phyloP scores from a whole-genome alignment of 2,888 invertebrate genomes.

The Xestia ashworthii region DNA sequence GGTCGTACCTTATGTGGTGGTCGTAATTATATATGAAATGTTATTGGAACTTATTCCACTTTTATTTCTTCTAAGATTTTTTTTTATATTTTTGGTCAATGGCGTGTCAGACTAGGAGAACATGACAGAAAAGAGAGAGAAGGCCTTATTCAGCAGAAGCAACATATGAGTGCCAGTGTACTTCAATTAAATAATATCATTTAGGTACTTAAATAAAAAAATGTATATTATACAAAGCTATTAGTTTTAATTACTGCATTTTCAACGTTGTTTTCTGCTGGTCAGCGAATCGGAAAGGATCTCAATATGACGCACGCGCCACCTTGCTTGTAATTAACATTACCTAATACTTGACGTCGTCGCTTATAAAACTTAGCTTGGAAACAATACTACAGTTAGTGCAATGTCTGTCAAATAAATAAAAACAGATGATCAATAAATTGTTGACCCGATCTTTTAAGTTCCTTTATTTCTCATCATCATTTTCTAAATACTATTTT shows the following conservation, averaged over 20 bases:
- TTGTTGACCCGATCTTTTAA: not conserved
- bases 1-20: too few relatives aligned
- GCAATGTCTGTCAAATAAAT: not conserved
- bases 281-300: constrained; percentile 3
- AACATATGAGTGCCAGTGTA: not conserved
- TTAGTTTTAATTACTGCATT: constrained; percentile 8
- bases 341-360: constrained; percentile 5
- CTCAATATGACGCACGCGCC: constrained; percentile 21
- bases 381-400: not conserved
- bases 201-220: not conserved
- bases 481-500: not conserved
- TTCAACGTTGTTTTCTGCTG: not conserved
- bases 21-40: too few relatives aligned
- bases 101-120: not conserved
- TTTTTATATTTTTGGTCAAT: not conserved
- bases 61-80: not conserved
- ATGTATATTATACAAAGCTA: not conserved
- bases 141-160: not conserved
- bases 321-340: constrained; percentile 1
- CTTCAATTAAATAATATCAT: not conserved
- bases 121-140: not conserved
- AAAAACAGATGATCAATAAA: not conserved
- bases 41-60: too few relatives aligned
- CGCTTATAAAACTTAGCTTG: not conserved
- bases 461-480: not conserved